Base-by-base conservation (phyloP, 2,113 vertebrate species). In the Glareola pratincola region DNA sequence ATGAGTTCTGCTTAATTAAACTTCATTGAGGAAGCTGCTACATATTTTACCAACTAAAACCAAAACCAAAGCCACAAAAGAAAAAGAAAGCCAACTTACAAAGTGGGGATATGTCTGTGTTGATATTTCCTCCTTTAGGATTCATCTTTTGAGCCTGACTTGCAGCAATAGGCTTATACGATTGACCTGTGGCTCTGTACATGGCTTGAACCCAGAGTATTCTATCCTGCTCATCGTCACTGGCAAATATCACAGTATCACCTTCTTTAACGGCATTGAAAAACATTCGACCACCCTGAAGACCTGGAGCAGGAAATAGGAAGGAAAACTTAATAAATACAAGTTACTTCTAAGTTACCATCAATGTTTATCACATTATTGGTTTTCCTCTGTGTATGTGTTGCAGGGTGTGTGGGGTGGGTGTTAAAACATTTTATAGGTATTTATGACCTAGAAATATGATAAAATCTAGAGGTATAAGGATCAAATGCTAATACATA, bases 221-320 rank as follows among this genome's bases (percentile, higher is more conserved):
- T 71, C 99, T 98, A 85, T 99, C 99, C 84, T 99, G 99, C 47
- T 99, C 99, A 63, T 99, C 99, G 0, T 99, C 99, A 68, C 99
- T 99, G 85, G 99, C 99, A 85, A 99, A 99, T 95, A 99, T 98
- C 34, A 99, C 99, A 1, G 99, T 98, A 95, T 99, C 99, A 0
- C 99, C 99, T 97, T 99, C 99, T 96, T 99, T 99, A 60, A 99
- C 99, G 4, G 99, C 99, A 39, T 99, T 99, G 91, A 99, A 99
- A 96, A 99, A 99, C 92, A 98, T 97, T 29, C 93, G 98, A 18
- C 99, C 99, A 47, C 99, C 99, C 71, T 99, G 99, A 76, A 99
- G 99, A 82, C 99, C 99, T 99, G 97, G 6, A 91, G 78, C 81
- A 78, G 51, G 48, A 97, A 81, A 89, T 2, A 81, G 45, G 72